Evolutionary conservation across 2,797 vertebrate species (phyloP).

Genomic region (Eidolon dupreanum): DNA sequence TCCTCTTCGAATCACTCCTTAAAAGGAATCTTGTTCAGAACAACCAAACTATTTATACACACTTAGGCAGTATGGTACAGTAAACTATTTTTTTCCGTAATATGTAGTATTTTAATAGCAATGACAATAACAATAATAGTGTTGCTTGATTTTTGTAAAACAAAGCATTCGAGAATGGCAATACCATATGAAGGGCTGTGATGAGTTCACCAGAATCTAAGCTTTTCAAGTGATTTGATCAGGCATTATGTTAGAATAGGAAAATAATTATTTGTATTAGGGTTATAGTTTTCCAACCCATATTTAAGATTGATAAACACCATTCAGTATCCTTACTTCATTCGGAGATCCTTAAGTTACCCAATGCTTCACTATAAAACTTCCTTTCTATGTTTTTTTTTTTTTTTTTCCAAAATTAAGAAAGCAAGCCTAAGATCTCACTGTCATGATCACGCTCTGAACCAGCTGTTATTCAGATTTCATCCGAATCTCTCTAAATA

Average conservation of each 20-base stretch:
- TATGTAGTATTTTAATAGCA: background rate
- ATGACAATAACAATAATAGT: background rate
- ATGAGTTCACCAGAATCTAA: background rate
- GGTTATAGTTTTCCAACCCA: background rate
- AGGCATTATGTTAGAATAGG: background rate
- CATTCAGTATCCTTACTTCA: background rate
- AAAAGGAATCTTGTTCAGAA: background rate
- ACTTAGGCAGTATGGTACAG: background rate
- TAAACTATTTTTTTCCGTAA: background rate
- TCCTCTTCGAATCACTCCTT: background rate
- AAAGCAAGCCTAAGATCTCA: background rate
- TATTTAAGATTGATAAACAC: background rate
- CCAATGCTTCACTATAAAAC: background rate
- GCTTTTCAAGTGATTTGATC: background rate
- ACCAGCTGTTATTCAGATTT: slow-evolving; percentile 49
- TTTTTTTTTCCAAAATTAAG: background rate
- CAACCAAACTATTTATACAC: background rate
- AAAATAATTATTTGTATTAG: background rate
- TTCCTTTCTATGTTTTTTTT: background rate
- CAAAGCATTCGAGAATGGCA: background rate
- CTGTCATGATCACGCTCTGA: slow-evolving; percentile 25
- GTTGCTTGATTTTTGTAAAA: background rate
- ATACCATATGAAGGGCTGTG: background rate
- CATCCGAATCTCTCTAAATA: slow-evolving; percentile 51
- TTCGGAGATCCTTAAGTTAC: slow-evolving; percentile 1